Evolutionary conservation across 2,113 vertebrate species (phyloP).

Genomic region (Nannospalax galili): DNA sequence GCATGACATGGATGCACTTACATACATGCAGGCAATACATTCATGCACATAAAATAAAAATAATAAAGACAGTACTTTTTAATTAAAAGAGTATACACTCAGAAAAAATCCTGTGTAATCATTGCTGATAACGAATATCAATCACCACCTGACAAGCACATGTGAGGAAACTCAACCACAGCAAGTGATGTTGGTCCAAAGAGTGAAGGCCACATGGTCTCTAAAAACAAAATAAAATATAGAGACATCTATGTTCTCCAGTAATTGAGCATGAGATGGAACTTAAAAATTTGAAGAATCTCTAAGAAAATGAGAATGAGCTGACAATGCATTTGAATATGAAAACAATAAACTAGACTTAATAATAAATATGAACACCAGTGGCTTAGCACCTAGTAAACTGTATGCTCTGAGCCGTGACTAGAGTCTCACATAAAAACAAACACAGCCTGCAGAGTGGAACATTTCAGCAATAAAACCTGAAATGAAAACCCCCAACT

Average conservation of each 20-base stretch:
- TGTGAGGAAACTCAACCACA: neutral
- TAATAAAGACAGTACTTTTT: too few relatives aligned
- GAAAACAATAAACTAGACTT: constrained; percentile 29
- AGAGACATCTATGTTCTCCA: neutral
- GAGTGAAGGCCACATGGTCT: neutral
- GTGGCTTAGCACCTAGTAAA: constrained; percentile 63
- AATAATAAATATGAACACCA: constrained; percentile 74
- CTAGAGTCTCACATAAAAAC: constrained; percentile 42
- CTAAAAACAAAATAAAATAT: constrained; percentile 48
- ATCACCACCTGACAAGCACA: neutral
- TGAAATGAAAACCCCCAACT: constrained; percentile 47
- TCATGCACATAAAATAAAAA: too few relatives aligned
- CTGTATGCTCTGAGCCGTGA: neutral
- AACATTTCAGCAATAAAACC: constrained; percentile 47
- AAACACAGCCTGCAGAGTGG: constrained; percentile 43
- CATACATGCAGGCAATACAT: too few relatives aligned
- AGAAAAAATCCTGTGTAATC: neutral
- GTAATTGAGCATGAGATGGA: constrained; percentile 52
- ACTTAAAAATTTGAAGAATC: constrained; percentile 41
- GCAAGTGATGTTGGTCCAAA: neutral
- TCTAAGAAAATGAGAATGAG: constrained; percentile 43
- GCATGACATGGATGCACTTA: too few relatives aligned
- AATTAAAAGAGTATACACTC: neutral
- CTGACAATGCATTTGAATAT: constrained; percentile 47
- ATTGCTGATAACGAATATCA: neutral